A percentile compares a stretch with the other conserved stretches of the same genome.
Conservation (phyloP, 2,113 vertebrate species). For the Geothlypis trichas region DNA sequence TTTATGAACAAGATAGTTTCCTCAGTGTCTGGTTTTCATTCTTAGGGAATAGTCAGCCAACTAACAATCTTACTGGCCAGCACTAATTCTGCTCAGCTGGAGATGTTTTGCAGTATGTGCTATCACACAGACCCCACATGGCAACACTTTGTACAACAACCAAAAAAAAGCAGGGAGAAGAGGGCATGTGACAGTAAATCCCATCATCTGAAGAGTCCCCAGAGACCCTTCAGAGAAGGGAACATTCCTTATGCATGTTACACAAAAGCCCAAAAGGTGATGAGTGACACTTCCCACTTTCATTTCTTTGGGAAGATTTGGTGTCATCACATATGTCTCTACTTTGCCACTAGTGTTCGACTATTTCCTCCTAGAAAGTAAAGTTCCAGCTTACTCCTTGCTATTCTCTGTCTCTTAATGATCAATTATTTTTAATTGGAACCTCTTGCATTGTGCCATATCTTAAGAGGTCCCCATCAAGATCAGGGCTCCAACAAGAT, state of each 20-base stretch:
- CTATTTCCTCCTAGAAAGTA: neutral
- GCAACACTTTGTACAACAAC: conserved; percentile 37
- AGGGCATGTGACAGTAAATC: conserved; percentile 51
- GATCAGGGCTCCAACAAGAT: conserved; percentile 8
- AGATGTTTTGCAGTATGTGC: conserved; percentile 20
- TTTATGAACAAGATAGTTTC: conserved; percentile 24
- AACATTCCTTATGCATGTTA: conserved; percentile 11
- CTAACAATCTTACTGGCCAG: neutral
- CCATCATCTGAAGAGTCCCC: conserved; percentile 27
- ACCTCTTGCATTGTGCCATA: conserved; percentile 25
- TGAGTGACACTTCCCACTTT: conserved; percentile 57
- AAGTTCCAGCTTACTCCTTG: neutral
- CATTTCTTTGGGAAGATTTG: conserved; percentile 24
- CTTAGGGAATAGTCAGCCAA: neutral
- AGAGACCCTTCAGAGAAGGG: conserved; percentile 18
- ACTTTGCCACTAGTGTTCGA: conserved; percentile 5
- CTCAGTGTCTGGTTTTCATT: conserved; percentile 44
- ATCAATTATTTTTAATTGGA: conserved; percentile 69
- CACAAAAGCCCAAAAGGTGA: conserved; percentile 52
- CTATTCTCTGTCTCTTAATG: conserved; percentile 44
- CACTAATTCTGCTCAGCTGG: neutral
- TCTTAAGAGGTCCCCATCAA: neutral
- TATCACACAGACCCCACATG: conserved; percentile 30
- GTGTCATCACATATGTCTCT: conserved; percentile 37
- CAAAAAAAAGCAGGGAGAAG: conserved; percentile 19